Evolutionary conservation across 2,888 invertebrate genomes (phyloP), one percentile per base, ranked within the genome.

Genomic region (Phengaris alcon): DNA sequence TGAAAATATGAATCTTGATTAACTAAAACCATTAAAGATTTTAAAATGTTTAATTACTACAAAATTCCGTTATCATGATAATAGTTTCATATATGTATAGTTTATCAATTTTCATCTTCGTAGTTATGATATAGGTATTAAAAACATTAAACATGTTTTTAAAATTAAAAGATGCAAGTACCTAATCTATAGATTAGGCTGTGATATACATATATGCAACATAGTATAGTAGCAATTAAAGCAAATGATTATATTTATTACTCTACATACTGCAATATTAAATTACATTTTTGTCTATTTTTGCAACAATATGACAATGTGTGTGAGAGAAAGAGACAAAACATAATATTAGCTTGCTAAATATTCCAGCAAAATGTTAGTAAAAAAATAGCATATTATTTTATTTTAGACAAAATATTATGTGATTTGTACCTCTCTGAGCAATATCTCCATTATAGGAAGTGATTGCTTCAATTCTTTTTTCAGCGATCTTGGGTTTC

Each of bases 361-460:
- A 52, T 52, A 52, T 10, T 52, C 52, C 52, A 52, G 10, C 52
- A 52, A 52, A 12, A 35, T 3, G 35, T 35, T 35, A 3, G 2
- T 10, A 12, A 12, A 52, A 52, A 12, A 0, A 4, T 4, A 55
- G 55, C 6, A 6, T 6, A 48, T 6, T 48, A 48, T 6, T 6
- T 48, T 8, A 6, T 48, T 6, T 12, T 44, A 64, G 59, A 5
- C 15, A 55, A 35, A 10, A n/a, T 15, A 59, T 59, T 13, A 48
- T 46, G 46, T 8, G 8, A 55, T 44, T 2, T 9, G 75, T 80
- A 84, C 84, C 83, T 80, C 79, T 81, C 69, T 81, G 81, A 44
- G 81, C 77, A 15, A 79, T 75, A 74, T 82, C 82, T 73, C 77
- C 79, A 77, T 79, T 80, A 15, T 80, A 77, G 8, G 80, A 79